Evolutionary conservation across 2,797 vertebrate species (phyloP).

Genomic region (Urocyon cinereoargenteus): DNA sequence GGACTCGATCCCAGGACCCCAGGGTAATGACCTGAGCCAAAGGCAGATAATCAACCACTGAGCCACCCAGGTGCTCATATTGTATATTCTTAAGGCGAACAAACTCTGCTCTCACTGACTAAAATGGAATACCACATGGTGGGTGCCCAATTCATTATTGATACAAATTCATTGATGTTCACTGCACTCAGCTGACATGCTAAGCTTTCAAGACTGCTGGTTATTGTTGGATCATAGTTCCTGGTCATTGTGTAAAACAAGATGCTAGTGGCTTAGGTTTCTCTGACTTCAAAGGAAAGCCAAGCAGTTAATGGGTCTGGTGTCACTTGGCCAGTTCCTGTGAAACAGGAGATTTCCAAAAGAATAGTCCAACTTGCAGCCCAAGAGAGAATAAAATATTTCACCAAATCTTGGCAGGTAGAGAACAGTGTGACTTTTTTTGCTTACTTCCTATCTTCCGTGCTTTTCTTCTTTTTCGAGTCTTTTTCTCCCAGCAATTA

Average conservation of each 20-base stretch:
- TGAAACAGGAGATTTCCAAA: slow-evolving; percentile 14
- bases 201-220: background rate
- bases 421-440: background rate
- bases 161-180: background rate
- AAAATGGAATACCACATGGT: background rate
- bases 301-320: background rate
- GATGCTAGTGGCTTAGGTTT: background rate
- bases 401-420: background rate
- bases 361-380: background rate
- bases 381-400: slow-evolving; percentile 1
- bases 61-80: no score
- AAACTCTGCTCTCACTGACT: background rate
- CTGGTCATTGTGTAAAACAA: background rate
- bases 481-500: background rate
- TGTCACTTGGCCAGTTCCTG: background rate
- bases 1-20: no score
- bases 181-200: background rate
- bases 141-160: background rate
- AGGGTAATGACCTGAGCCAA: no score
- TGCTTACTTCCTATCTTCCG: background rate
- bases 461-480: background rate
- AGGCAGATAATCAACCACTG: no score
- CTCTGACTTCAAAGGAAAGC: background rate
- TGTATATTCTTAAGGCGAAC: background rate
- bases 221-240: background rate